Base-by-base conservation (phyloP, 2,888 invertebrate species). In the Meteorus cinctellus region DNA sequence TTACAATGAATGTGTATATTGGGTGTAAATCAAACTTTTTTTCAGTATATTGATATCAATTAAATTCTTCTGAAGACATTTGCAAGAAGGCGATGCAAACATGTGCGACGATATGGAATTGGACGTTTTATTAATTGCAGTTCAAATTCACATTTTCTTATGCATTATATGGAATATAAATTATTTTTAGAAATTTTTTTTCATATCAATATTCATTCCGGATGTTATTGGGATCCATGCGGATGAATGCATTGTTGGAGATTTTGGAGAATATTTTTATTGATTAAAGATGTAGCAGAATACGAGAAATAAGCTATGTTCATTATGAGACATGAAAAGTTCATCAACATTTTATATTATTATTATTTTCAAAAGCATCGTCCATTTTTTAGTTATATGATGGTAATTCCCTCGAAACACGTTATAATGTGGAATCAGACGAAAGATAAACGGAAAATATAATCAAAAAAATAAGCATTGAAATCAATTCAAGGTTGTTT, bases 211-310 rank as follows among this genome's bases (percentile, higher is more conserved):
- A 55, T 55, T 24, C 55, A 55, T 55, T 55, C 55, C 55, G 19
- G n/a, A 55, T 19, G 19, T 55, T 55, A n/a, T n/a, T 16, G 1
- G 5, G 41, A 24, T n/a, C 27, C 41, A 41, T 41, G 8, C 4
- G 41, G 41, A 41, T 34, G 8, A 34, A 6, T 34, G 34, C 41
- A 55, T 72, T 66, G 72, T 73, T 73, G 27, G 27, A 14, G 29
- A 73, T 73, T 73, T 67, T 67, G 36, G 59, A 45, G 41, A 67
- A 59, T 36, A 66, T 73, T 73, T 73, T 73, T 48, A 65, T 65
- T 29, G 19, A 55, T n/a, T 19, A 19, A 24, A 55, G 8, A 55
- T 2, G 5, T 55, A 55, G 19, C 6, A 19, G 19, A 55, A 55
- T 19, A 55, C 19, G 8, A 19, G n/a, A 48, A n/a, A 55, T 24